Base-by-base conservation (phyloP, 2,113 vertebrate genomes). In the Aspiorhynchus laticeps region DNA sequence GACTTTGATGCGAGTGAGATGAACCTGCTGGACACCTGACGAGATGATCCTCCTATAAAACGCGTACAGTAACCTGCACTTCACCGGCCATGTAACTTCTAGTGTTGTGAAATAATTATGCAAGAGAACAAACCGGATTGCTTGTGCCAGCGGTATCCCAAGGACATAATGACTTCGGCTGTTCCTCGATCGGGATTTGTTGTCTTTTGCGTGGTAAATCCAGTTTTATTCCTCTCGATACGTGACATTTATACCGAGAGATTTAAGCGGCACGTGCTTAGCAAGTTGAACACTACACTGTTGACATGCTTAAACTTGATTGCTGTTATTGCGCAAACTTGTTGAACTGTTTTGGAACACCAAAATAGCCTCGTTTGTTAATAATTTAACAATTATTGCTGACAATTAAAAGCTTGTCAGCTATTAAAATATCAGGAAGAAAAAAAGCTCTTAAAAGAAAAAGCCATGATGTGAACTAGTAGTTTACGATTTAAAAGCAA, bases 161-260 rank as follows among this genome's bases (percentile, higher is more conserved):
- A 84, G 36, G 86, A 86, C 28, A 73, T 41, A 7, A 86, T 87
- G 59, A 33, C 65, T 48, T 73, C 69, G 5, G 8, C 36, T 26
- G 67, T 61, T 7, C 19, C 38, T 14, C 84, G 84, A 24, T 12
- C 41, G 51, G 86, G 84, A 28, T 51, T 65, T 80, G 51, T 67
- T 33, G 43, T 84, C 51, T 69, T 89, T 83, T 84, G 82, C 14
- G 53, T 80, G 84, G 88, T 89, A 59, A 89, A 84, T 88, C 9
- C 51, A 24, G 74, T 43, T 15, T 75, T 8, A 43, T 71, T 31
- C 26, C n/a, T 59, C 51, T 80, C 17, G 28, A 61, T 33, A 75
- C 46, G 67, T 56, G 33, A 56, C 67, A 71, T 53, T 38, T 84
- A 41, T 14, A 53, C 33, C 19, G 26, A 82, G 14, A 28, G 41